Conservation (phyloP, 2,888 invertebrate genomes). For the Clusia tigrina region DNA sequence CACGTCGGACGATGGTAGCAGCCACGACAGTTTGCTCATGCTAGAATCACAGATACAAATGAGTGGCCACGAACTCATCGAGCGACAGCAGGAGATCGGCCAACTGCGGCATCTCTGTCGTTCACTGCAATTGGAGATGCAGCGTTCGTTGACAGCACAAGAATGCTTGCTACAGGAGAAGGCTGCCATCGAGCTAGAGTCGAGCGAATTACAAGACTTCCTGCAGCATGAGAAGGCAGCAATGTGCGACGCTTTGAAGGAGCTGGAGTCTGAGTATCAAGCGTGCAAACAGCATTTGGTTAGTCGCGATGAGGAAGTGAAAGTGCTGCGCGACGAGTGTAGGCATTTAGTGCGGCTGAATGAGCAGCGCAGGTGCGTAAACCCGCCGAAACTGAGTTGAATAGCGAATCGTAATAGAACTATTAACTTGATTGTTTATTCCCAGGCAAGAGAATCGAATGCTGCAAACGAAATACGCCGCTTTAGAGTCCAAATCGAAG, state of each 20-base stretch:
- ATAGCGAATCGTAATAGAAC: background rate
- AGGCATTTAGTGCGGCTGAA: conserved; percentile 80
- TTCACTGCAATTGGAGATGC: conserved; percentile 74
- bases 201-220: conserved; percentile 86
- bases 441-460: conserved; percentile 73
- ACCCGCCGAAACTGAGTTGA: background rate
- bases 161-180: conserved; percentile 77
- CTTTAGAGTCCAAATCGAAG: conserved; percentile 71
- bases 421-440: too few species aligned
- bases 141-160: conserved; percentile 73
- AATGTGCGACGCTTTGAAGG: conserved; percentile 79
- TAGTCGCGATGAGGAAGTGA: conserved; percentile 68
- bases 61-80: conserved; percentile 76
- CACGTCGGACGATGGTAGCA: conserved; percentile 66
- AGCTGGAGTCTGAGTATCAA: conserved; percentile 70
- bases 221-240: conserved; percentile 85
- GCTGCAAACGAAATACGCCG: conserved; percentile 72
- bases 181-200: conserved; percentile 80
- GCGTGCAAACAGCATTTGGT: conserved; percentile 61
- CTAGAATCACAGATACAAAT: conserved; percentile 79
- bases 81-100: conserved; percentile 80
- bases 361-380: conserved; percentile 75
- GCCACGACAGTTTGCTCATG: conserved; percentile 77
- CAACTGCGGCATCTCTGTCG: conserved; percentile 75
- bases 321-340: conserved; percentile 77